Evolutionary conservation across 2,888 invertebrate genomes (phyloP).

Genomic region (Podabrus alpinus): DNA sequence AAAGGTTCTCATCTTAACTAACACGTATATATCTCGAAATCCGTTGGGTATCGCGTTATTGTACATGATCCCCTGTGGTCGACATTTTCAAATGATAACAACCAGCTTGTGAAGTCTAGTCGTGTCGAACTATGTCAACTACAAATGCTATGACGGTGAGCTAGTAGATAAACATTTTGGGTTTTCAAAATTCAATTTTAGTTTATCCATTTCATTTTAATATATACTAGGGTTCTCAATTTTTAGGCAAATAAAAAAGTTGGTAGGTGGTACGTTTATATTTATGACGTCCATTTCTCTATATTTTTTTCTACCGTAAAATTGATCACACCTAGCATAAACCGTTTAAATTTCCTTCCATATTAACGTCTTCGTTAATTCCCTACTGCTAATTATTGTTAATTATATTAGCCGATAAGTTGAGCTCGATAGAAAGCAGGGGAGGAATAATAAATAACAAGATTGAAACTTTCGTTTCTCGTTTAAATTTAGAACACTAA

Average conservation of each 20-base stretch:
- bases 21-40: conserved; percentile 13
- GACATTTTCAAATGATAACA: conserved; percentile 16
- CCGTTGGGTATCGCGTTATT: conserved; percentile 13
- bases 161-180: background rate
- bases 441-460: background rate
- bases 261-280: background rate
- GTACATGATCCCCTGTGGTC: conserved; percentile 7
- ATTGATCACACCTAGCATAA: too few species aligned
- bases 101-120: background rate
- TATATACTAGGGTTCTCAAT: background rate
- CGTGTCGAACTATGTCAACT: background rate
- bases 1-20: conserved; percentile 7
- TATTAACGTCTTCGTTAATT: background rate
- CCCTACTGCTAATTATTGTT: background rate
- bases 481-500: background rate
- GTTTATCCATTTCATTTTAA: background rate
- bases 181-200: background rate
- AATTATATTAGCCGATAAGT: background rate
- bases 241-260: background rate
- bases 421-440: background rate
- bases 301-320: too few species aligned
- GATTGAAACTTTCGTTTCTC: background rate
- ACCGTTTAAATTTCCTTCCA: background rate
- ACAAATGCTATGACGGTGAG: background rate
- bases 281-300: background rate